phyloP scores from a whole-genome alignment of 2,888 invertebrate species.

The Phaedon cochleariae region DNA sequence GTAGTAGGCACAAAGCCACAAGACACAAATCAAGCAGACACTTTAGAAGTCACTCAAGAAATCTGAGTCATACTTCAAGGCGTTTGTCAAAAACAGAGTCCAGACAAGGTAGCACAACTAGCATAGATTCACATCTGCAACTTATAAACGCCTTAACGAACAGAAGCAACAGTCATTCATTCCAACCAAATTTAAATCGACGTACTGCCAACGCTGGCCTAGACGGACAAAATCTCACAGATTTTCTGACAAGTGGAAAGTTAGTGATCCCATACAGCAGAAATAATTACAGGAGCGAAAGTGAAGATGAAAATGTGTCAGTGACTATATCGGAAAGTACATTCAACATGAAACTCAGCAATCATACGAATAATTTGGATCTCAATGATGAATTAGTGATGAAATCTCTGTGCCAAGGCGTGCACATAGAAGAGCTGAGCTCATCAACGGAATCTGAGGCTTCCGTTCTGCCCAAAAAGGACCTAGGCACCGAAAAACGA shows the following conservation, averaged over 20 bases:
- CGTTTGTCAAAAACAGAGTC: conserved; percentile 55
- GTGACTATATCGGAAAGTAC: conserved; percentile 59
- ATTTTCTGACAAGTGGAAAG: conserved; percentile 57
- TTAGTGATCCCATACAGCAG: conserved; percentile 52
- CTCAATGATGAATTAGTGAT: conserved; percentile 59
- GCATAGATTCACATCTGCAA: conserved; percentile 82
- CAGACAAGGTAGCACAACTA: conserved; percentile 72
- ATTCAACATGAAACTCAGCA: conserved; percentile 54
- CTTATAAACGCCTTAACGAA: conserved; percentile 71
- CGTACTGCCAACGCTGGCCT: conserved; percentile 63
- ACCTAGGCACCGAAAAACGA: conserved; percentile 48
- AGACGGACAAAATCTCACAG: conserved; percentile 61
- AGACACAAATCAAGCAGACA: conserved; percentile 38
- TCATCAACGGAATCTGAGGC: conserved; percentile 42
- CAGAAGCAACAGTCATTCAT: conserved; percentile 62
- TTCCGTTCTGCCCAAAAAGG: conserved; percentile 40
- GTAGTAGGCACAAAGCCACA: conserved; percentile 46
- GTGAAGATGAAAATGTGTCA: conserved; percentile 61
- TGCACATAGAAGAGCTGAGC: conserved; percentile 53
- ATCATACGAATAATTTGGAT: conserved; percentile 54
- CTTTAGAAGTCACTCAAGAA: conserved; percentile 50
- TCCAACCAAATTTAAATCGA: conserved; percentile 67
- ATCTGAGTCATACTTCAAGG: conserved; percentile 51
- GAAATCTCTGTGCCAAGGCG: conserved; percentile 56
- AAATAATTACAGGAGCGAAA: conserved; percentile 47